Base-by-base conservation (phyloP, 2,888 invertebrate genomes). In the Agrenia bidenticulata region DNA sequence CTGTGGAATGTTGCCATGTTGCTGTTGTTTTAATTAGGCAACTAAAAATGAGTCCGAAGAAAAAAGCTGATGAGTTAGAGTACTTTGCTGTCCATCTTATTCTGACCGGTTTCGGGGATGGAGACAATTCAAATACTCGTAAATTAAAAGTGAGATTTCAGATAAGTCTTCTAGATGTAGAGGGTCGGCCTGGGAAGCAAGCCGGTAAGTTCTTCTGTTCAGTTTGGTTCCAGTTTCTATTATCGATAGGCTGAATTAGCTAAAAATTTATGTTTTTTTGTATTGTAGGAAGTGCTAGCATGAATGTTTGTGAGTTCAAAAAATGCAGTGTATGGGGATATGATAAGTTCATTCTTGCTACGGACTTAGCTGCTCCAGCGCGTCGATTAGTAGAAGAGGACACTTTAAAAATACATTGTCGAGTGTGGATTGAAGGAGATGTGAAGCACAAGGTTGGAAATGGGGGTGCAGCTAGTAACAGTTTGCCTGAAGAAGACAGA, bases 391-490 rank as follows among this genome's bases (percentile, higher is more conserved):
- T 74, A 1, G 74, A 75, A 41, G 72, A 75, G 15, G 75, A 74
- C 51, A 61, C 68, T 1, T 42, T 76, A 5, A 73, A 69, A 45
- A 73, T 76, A 19, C 76, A 76, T 42, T 76, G 76, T 42, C 54
- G 73, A 4, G 69, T 76, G 1, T 75, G 76, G 74, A 75, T 76
- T 42, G 74, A 76, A 63, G 74, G 76, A 0, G 75, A 75, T 2
- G 32, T 74, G 37, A 72, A 71, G 27, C 76, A 76, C 49, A 69
- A 64, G 11, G 56, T 60, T 11, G 67, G 70, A 2, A 61, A 66
- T 17, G 76, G 74, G 17, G 73, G 74, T 13, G 72, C 70, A 7
- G 61, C 68, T 1, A 64, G 63, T 23, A 37, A 67, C 4, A 66
- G 55, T 24, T 49, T 68, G 2, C 49, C 73, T 0, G 67, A 69